phyloP scores from a whole-genome alignment of 2,888 invertebrate genomes.

The Ophraella communa region DNA sequence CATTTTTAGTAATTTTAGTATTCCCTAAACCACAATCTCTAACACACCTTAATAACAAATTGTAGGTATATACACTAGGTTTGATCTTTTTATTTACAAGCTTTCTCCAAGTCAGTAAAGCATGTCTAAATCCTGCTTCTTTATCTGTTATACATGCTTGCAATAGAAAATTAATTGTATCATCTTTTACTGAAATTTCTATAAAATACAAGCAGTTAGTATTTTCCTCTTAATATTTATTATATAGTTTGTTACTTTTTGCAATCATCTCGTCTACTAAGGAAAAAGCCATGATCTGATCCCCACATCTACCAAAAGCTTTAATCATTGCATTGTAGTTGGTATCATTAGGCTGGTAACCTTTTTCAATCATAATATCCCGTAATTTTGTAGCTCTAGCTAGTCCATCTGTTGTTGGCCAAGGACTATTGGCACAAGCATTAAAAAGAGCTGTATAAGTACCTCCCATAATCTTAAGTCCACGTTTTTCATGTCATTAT shows the following conservation, averaged over 20 bases:
- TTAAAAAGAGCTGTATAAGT: slow-evolving; percentile 88
- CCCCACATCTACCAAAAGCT: slow-evolving; percentile 86
- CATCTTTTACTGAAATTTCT: slow-evolving; percentile 65
- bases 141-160: slow-evolving; percentile 84
- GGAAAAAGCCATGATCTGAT: slow-evolving; percentile 77
- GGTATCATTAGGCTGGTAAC: slow-evolving; percentile 72
- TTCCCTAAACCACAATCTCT: slow-evolving; percentile 84
- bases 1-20: slow-evolving; percentile 64
- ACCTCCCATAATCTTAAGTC: slow-evolving; percentile 70
- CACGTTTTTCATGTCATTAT: slow-evolving; percentile 82
- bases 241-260: slow-evolving; percentile 57
- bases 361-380: slow-evolving; percentile 72
- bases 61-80: slow-evolving; percentile 78
- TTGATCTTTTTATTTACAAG: slow-evolving; percentile 70
- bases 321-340: slow-evolving; percentile 92
- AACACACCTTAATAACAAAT: slow-evolving; percentile 79
- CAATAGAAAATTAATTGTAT: slow-evolving; percentile 80
- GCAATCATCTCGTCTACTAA: slow-evolving; percentile 85
- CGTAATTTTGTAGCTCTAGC: slow-evolving; percentile 71
- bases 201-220: neutral
- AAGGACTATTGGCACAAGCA: slow-evolving; percentile 84
- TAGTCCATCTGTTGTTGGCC: slow-evolving; percentile 69
- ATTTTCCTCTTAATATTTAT: no score
- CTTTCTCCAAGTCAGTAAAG: slow-evolving; percentile 85
- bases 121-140: slow-evolving; percentile 81